A percentile compares a stretch with the other conserved stretches of the same genome.
Evolutionary conservation across 1,140 invertebrate species (phyloP).

Genomic region (Galendromus occidentalis): DNA sequence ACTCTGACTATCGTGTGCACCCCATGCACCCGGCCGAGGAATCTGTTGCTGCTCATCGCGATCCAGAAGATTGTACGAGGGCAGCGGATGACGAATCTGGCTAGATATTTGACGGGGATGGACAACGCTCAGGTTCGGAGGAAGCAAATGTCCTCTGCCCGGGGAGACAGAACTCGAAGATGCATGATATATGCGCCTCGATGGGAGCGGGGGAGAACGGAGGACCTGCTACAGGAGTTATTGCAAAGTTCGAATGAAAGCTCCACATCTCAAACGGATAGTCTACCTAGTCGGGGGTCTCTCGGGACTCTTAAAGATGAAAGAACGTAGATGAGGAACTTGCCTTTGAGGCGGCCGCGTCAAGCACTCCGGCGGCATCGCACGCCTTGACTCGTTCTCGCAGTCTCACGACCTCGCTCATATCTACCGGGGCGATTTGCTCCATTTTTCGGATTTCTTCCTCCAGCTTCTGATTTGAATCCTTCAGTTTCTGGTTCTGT

Average conservation of each 20-base stretch:
- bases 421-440: not conserved
- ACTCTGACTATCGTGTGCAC: not conserved
- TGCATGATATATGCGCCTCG: not conserved
- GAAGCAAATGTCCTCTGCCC: too few relatives aligned
- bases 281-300: not conserved
- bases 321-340: not conserved
- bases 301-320: too few relatives aligned
- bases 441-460: conserved; percentile 1
- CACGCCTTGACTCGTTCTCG: not conserved
- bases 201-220: not conserved
- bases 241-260: too few relatives aligned
- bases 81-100: not conserved
- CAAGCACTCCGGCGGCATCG: not conserved
- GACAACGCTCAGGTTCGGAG: not conserved
- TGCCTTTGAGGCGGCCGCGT: not conserved
- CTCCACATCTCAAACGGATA: not conserved
- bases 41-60: not conserved
- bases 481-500: not conserved
- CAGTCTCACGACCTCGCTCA: not conserved
- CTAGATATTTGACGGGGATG: not conserved
- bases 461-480: not conserved
- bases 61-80: not conserved
- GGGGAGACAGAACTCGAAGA: not conserved
- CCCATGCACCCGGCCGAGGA: not conserved
- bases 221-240: too few relatives aligned